Evolutionary conservation across 2,888 invertebrate species (phyloP).

Genomic region (Autographa pulchrina): DNA sequence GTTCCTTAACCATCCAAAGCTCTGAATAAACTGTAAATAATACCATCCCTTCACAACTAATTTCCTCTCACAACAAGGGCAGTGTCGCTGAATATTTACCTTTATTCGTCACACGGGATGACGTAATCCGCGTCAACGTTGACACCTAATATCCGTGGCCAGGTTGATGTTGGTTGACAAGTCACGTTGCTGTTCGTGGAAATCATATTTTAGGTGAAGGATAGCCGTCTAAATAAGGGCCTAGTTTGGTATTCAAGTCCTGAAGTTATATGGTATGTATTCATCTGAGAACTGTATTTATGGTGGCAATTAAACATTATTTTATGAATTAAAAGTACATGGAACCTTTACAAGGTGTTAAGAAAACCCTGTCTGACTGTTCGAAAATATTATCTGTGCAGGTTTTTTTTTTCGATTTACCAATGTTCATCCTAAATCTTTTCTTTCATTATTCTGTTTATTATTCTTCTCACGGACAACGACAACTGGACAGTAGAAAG

Average conservation of each 20-base stretch:
- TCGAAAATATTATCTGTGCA: too few species aligned
- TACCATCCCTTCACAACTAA: conserved; percentile 21
- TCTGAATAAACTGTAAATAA: conserved; percentile 23
- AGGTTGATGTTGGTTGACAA: conserved; percentile 16
- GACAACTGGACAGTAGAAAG: not conserved
- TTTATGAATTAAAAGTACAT: too few species aligned
- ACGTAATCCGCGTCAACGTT: conserved; percentile 44
- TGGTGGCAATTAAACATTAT: too few species aligned
- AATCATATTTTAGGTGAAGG: not conserved
- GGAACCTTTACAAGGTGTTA: too few species aligned
- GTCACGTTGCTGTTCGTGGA: conserved; percentile 9
- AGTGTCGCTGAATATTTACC: conserved; percentile 40
- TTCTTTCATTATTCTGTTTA: not conserved
- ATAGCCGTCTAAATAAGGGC: not conserved
- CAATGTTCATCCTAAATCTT: too few species aligned
- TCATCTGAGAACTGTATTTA: too few species aligned
- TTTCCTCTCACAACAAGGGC: conserved; percentile 43
- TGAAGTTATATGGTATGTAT: too few species aligned
- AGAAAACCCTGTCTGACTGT: too few species aligned
- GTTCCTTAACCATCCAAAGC: not conserved
- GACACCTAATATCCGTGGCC: conserved; percentile 59
- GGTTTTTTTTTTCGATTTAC: too few species aligned
- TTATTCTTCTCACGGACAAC: not conserved
- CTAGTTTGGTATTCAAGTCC: not conserved
- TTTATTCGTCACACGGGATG: conserved; percentile 39